Conservation (phyloP, 1,140 invertebrate species). For the Pachypeltis micranthus region DNA sequence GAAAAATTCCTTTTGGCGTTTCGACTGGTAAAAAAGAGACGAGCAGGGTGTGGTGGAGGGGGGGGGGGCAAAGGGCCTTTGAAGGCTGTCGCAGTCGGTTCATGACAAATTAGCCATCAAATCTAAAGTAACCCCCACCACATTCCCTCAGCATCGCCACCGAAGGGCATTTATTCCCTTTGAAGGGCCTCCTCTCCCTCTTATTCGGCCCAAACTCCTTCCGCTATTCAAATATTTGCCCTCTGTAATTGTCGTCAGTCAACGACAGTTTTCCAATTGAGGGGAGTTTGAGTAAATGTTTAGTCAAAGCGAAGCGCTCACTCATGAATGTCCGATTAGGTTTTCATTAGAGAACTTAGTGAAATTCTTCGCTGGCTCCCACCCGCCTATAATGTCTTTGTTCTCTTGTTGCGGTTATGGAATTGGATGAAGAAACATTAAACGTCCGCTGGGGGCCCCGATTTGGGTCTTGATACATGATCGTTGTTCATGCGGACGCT, state of each 20-base stretch:
- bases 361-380: too few species aligned
- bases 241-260: constrained; percentile 10
- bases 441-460: too few species aligned
- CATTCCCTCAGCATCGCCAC: not conserved
- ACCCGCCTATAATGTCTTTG: too few species aligned
- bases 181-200: too few species aligned
- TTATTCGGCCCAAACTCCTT: not conserved
- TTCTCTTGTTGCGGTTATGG: too few species aligned
- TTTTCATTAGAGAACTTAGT: not conserved
- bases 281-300: not conserved
- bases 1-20: constrained; percentile 15
- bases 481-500: too few species aligned
- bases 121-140: constrained; percentile 15
- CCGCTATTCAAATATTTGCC: constrained; percentile 11
- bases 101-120: constrained; percentile 15
- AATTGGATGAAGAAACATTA: too few species aligned
- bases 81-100: not conserved
- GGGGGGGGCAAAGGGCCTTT: not conserved
- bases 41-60: too few species aligned
- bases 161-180: too few species aligned
- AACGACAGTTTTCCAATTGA: constrained; percentile 1
- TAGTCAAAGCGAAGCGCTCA: not conserved
- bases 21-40: too few species aligned
- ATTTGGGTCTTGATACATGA: too few species aligned
- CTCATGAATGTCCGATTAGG: constrained; percentile 5